These are phyloP conservation scores for Cinclus cinclus DNA, from an alignment of 2,113 vertebrate species.

Conservation along the genomic window DNA sequence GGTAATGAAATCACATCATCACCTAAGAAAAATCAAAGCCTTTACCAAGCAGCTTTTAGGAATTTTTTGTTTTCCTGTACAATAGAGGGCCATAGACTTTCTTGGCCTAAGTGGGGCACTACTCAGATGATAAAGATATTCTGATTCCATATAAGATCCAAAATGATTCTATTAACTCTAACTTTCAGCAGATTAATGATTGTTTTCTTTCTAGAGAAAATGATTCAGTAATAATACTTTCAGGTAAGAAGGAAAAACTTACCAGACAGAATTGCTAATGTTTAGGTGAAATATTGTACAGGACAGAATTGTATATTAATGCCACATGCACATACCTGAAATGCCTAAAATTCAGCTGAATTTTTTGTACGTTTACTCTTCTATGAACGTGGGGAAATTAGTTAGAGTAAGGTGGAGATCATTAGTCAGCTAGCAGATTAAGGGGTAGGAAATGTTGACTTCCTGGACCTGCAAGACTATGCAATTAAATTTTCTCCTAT, in stretches of 20 bases:
- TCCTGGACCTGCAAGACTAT: background rate
- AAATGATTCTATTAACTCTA: slow-evolving; percentile 39
- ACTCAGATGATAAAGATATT: background rate
- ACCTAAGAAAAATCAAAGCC: slow-evolving; percentile 18
- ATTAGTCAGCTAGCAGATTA: slow-evolving; percentile 21
- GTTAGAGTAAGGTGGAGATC: background rate
- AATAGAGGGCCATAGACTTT: background rate
- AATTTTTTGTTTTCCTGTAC: background rate
- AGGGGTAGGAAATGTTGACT: background rate
- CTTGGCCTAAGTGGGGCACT: background rate
- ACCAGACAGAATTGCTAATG: background rate
- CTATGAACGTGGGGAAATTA: background rate
- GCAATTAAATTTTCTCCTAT: slow-evolving; percentile 26
- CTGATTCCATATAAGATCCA: background rate
- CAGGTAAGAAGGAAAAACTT: background rate
- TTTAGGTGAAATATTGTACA: slow-evolving; percentile 36
- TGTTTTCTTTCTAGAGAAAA: slow-evolving; percentile 12
- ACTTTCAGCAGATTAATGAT: slow-evolving; percentile 37
- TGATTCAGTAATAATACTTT: slow-evolving; percentile 12
- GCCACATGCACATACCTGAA: background rate
- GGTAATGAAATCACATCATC: slow-evolving; percentile 15
- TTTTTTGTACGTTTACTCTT: background rate
- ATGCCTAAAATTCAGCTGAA: background rate
- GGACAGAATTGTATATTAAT: slow-evolving; percentile 8
- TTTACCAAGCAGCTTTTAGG: background rate